These are phyloP conservation scores for Diabrotica balteata DNA, from an alignment of 2,888 invertebrate genomes.

Conservation along the genomic window DNA sequence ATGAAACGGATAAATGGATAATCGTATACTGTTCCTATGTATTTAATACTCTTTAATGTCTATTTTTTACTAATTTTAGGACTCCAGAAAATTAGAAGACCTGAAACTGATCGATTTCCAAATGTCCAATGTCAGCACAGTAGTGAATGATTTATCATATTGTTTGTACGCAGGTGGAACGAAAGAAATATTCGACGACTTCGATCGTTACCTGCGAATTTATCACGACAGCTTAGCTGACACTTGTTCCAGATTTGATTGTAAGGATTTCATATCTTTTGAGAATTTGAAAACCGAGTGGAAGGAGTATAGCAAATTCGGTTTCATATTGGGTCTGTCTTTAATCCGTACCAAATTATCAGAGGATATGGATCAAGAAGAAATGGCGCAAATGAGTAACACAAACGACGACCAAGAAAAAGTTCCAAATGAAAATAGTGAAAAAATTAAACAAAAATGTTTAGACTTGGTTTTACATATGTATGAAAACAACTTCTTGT, in stretches of 20 bases:
- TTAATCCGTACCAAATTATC: slow-evolving; percentile 37
- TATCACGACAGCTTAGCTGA: slow-evolving; percentile 49
- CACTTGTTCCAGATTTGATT: slow-evolving; percentile 42
- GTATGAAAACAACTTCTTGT: not conserved
- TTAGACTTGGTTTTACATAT: slow-evolving; percentile 6
- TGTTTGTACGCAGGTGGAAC: slow-evolving; percentile 50
- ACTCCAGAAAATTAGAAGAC: slow-evolving; percentile 2
- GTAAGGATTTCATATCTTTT: slow-evolving; percentile 47
- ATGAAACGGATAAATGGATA: no score
- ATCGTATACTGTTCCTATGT: no score
- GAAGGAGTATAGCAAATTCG: slow-evolving; percentile 39
- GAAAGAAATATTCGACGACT: slow-evolving; percentile 45
- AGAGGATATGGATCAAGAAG: slow-evolving; percentile 7
- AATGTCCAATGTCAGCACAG: slow-evolving; percentile 20
- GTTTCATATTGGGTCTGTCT: slow-evolving; percentile 32
- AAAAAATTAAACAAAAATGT: slow-evolving; percentile 5
- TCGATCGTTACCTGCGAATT: slow-evolving; percentile 47
- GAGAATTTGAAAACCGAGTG: slow-evolving; percentile 41
- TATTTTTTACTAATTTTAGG: slow-evolving; percentile 12
- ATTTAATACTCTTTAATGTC: no score
- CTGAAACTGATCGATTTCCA: slow-evolving; percentile 20
- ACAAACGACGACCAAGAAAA: not conserved
- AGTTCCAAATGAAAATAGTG: not conserved
- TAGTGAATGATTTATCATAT: slow-evolving; percentile 51
- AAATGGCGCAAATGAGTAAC: not conserved